Evolutionary conservation across 2,113 vertebrate species (phyloP).

Genomic region (Progne subis): DNA sequence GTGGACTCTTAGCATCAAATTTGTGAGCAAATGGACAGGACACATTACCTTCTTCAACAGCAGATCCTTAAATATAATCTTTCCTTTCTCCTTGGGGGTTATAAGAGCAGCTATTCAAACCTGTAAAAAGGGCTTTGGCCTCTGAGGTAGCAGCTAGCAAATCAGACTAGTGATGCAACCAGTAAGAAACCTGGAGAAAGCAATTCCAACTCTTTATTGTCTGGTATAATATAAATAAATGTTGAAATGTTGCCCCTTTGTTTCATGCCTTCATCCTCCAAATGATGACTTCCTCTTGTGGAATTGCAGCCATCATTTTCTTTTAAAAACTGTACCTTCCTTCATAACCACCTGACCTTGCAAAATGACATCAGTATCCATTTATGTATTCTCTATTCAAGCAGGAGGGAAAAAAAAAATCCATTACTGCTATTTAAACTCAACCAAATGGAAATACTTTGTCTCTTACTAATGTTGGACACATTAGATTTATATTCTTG

Average conservation of each 20-base stretch:
- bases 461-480: not conserved
- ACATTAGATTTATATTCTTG: conserved; percentile 35
- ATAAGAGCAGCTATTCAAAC: not conserved
- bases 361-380: not conserved
- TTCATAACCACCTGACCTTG: conserved; percentile 3
- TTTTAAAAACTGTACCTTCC: not conserved
- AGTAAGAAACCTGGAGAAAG: not conserved
- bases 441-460: conserved; percentile 48
- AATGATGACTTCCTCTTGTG: not conserved
- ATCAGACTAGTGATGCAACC: not conserved
- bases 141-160: not conserved
- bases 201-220: not conserved
- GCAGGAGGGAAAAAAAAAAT: not conserved
- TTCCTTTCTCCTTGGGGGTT: not conserved
- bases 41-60: not conserved
- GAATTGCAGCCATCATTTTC: not conserved
- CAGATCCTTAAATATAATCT: not conserved
- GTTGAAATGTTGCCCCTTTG: not conserved
- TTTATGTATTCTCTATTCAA: not conserved
- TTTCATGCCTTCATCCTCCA: not conserved
- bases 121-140: not conserved
- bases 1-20: not conserved
- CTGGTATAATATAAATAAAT: not conserved
- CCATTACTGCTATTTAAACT: conserved; percentile 19
- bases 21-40: not conserved